Evolutionary conservation across 2,888 invertebrate genomes (phyloP), one percentile per base, ranked within the genome.

Genomic region (Automeris io): DNA sequence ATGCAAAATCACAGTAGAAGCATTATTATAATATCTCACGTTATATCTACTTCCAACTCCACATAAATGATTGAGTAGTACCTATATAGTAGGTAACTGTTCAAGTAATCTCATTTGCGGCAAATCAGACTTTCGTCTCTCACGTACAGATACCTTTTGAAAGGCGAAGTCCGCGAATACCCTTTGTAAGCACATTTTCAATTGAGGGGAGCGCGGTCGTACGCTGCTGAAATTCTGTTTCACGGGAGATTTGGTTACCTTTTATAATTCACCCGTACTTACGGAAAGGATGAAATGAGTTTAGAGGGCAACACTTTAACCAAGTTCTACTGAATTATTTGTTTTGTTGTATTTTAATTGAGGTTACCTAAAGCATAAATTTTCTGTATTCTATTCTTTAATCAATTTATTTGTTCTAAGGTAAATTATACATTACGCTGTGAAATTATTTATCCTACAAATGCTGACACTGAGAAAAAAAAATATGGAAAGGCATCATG

Each of bases 181-280:
- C 48, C 47, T 56, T 59, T 59, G 61, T 57, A 43, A 52, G 58
- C 55, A 50, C 46, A 54, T 57, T 57, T 45, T 42, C 47, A 54
- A 54, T 54, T 49, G 46, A 47, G 57, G 46, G 46, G 47, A 46
- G 42, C 43, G 44, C 34, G 41, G 26, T 43, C 25, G 43, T 39
- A 50, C 45, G 49, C 44, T 46, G 37, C 37, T 43, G 40, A 47
- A 57, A 60, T 49, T 50, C 50, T 46, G 40, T 35, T 25, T 35
- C 25, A 25, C 35, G 24, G 34, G 9, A 47, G 44, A 39, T 46
- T 45, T 46, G 46, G 39, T 45, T 41, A 45, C 25, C 35, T 35
- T 35, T 18, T 11, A 25, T 18, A 18, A 29, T 29, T 29, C 25
- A 18, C 12, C 25, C 25, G 25, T 18, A 35, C 18, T 25, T 18